Evolutionary conservation across 2,797 vertebrate species (phyloP).

Genomic region (Pseudochromis fuscus): DNA sequence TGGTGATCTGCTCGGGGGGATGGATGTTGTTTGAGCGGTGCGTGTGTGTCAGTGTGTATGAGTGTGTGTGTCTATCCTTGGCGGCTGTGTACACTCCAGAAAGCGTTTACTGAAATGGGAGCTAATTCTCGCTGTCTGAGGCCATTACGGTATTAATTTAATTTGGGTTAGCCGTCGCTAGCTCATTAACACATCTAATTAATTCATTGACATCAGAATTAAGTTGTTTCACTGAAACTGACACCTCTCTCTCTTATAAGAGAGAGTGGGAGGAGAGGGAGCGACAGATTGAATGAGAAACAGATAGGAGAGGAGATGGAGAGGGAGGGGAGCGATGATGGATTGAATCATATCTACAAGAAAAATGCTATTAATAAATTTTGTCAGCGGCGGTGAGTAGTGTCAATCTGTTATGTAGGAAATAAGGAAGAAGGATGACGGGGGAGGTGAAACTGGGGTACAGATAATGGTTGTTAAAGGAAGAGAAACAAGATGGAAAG

Average conservation of each 20-base stretch:
- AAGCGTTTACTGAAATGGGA: constrained; percentile 99
- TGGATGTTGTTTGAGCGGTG: constrained; percentile 86
- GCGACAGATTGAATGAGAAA: constrained; percentile 74
- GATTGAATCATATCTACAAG: constrained; percentile 74
- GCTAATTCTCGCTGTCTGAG: constrained; percentile 99
- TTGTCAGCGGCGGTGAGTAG: constrained; percentile 70
- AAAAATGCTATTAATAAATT: constrained; percentile 74
- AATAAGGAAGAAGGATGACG: constrained; percentile 53
- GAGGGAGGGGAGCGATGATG: constrained; percentile 84
- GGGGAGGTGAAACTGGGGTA: constrained; percentile 5
- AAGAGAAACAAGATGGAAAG: constrained; percentile 11
- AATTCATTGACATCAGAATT: constrained; percentile 99
- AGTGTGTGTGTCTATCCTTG: constrained; percentile 83
- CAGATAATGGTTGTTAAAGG: constrained; percentile 11
- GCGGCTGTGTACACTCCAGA: constrained; percentile 97
- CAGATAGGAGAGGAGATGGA: constrained; percentile 42
- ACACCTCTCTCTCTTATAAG: constrained; percentile 88
- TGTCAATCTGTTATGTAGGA: constrained; percentile 71
- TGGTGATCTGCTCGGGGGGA: constrained; percentile 97
- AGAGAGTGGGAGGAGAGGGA: constrained; percentile 74
- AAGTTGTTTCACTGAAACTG: constrained; percentile 99
- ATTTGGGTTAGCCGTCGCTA: constrained; percentile 99
- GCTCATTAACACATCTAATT: constrained; percentile 99
- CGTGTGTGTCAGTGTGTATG: constrained; percentile 45
- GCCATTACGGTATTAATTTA: constrained; percentile 99